These are phyloP conservation scores for Lasiurus cinereus DNA, from an alignment of 2,113 vertebrate genomes.

Conservation along the genomic window DNA sequence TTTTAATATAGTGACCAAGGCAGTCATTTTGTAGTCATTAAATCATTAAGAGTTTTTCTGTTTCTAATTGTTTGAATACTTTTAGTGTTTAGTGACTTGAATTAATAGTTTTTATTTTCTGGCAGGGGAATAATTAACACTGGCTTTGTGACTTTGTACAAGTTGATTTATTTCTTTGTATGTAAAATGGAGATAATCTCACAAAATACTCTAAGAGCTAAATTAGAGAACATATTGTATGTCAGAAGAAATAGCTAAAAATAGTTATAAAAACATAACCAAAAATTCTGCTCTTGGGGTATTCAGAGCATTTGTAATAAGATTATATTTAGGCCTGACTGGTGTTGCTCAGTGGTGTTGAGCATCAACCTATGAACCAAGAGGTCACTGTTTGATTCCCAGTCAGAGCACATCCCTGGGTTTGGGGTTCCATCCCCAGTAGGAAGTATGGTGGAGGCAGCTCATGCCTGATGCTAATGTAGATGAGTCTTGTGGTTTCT, in stretches of 20 bases:
- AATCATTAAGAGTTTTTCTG: background rate
- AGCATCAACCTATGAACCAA: no score
- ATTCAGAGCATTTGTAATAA: slow-evolving; percentile 26
- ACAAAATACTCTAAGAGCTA: background rate
- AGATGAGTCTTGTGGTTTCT: background rate
- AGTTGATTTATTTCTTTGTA: slow-evolving; percentile 38
- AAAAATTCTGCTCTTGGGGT: background rate
- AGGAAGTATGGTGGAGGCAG: no score
- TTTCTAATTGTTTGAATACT: slow-evolving; percentile 14
- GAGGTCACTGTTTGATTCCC: no score
- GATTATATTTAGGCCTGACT: background rate
- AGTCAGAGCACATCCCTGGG: no score
- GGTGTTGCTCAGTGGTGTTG: no score
- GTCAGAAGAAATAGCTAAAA: background rate
- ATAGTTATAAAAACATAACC: background rate
- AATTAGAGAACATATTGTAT: background rate
- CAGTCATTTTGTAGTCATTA: background rate
- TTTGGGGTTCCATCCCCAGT: no score
- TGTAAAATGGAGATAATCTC: slow-evolving; percentile 7
- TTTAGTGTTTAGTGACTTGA: background rate
- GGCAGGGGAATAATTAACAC: background rate
- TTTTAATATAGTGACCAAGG: background rate
- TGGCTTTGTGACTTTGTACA: slow-evolving; percentile 22
- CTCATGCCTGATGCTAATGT: background rate
- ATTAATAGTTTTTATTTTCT: slow-evolving; percentile 45